phyloP scores from a whole-genome alignment of 2,797 vertebrate genomes.

The Coracias cyanogaster region DNA sequence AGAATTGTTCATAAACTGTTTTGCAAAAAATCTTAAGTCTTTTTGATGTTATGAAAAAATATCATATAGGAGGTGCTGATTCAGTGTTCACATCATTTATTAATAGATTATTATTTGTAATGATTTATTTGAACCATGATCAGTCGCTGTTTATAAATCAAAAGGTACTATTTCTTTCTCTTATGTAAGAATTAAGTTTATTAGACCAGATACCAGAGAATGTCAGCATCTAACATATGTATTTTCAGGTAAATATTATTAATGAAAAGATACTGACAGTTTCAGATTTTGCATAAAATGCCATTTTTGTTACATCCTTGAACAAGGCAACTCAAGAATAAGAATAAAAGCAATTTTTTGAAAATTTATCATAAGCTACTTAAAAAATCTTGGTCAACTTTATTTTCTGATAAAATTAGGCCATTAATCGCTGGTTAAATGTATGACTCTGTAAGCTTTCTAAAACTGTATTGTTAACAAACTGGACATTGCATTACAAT shows the following conservation, averaged over 20 bases:
- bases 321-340: background rate
- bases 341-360: background rate
- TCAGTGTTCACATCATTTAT: background rate
- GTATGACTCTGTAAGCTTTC: background rate
- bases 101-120: background rate
- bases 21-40: background rate
- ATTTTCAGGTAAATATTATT: background rate
- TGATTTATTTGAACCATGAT: background rate
- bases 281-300: background rate
- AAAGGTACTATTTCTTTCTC: background rate
- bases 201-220: background rate
- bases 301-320: rapidly evolving
- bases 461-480: background rate
- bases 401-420: background rate
- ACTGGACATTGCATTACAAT: background rate
- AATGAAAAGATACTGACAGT: background rate
- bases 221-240: background rate
- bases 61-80: background rate
- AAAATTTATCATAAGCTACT: background rate
- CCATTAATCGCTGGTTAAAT: background rate
- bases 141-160: background rate
- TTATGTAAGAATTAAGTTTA: background rate
- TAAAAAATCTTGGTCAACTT: background rate
- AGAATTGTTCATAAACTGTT: background rate
- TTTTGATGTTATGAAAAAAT: background rate